Evolutionary conservation across 30 jellyfish, hydroid and myxozoan genomes (phyloP), one percentile per base, ranked within the genome.

Genomic region (Pseudorhiza aurosa): DNA sequence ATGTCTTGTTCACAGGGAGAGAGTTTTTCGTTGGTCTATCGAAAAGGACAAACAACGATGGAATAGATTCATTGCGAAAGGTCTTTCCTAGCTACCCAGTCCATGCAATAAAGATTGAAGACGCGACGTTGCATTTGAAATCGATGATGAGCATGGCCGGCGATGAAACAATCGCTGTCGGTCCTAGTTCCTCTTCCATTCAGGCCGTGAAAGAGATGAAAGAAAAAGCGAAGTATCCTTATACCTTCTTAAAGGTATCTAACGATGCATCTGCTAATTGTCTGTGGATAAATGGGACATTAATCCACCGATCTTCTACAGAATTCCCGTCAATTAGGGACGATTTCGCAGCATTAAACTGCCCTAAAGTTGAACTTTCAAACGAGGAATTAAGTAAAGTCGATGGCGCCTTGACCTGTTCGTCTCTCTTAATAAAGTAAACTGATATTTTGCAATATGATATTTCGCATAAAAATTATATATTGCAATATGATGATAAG

Each of bases 1-100:
- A 92, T 43, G 98, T 92, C 5, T 68, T 92, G 49, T 92, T 92
- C 55, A 92, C 98, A 0, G 98, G 98, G 19, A 53, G 56, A 24
- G 98, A 92, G 56, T 55, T 92, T 28, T 92, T 92, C 71, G 98
- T 85, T 70, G 98, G 98, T 29, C 47, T 78, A 43, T 79, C 97
- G 1, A 80, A 27, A 14, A 75, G 98, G 47, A 85, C 95, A 9
- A 85, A 79, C 72, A 31, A 59, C 36, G 94, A 85, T 22, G 96
- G 98, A 1, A 49, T 73, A 11, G 55, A 25, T 17, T 50, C 50
- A 21, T 58, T 92, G 45, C 75, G 49, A 25, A 43, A 43, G 0
- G 68, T 93, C 8, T 92, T 92, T 45, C 85, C 96, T 4, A 47
- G 47, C 1, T 85, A 30, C 56, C 97, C 96, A 3, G 98, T 86